Percentiles rank a stretch among this genome's conserved stretches.
phyloP scores from a whole-genome alignment of 2,888 invertebrate species.

The Cenopis cana region DNA sequence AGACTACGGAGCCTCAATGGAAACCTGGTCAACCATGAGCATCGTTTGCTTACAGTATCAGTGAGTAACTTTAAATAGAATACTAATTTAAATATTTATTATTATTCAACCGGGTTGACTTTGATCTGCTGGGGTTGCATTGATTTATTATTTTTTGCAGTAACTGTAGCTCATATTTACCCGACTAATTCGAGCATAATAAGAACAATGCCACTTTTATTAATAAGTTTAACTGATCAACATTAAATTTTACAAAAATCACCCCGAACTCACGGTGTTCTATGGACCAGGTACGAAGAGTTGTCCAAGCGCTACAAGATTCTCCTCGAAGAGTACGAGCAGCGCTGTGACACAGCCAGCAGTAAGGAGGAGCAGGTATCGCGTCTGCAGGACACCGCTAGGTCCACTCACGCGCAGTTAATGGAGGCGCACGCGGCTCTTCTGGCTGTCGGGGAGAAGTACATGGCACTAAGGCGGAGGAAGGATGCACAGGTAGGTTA shows the following conservation, averaged over 20 bases:
- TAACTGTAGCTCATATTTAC: too few relatives aligned
- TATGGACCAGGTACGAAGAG: slow-evolving; percentile 71
- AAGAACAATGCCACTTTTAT: too few relatives aligned
- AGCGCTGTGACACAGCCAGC: slow-evolving; percentile 57
- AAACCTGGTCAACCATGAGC: slow-evolving; percentile 83
- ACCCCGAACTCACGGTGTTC: neutral
- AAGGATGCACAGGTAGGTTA: slow-evolving; percentile 65
- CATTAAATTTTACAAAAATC: too few relatives aligned
- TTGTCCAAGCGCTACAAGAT: slow-evolving; percentile 69
- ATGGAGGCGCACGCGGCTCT: slow-evolving; percentile 63
- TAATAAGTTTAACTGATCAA: too few relatives aligned
- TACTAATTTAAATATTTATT: too few relatives aligned
- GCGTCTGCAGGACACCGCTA: slow-evolving; percentile 55
- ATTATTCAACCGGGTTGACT: too few relatives aligned
- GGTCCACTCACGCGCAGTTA: slow-evolving; percentile 58
- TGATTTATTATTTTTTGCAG: too few relatives aligned
- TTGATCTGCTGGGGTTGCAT: too few relatives aligned
- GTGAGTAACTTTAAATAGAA: too few relatives aligned
- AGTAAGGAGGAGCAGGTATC: slow-evolving; percentile 58
- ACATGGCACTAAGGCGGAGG: slow-evolving; percentile 63
- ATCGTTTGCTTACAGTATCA: slow-evolving; percentile 83
- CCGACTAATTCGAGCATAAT: too few relatives aligned
- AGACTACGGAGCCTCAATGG: slow-evolving; percentile 49
- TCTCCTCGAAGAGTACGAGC: slow-evolving; percentile 65
- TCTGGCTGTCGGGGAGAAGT: slow-evolving; percentile 70